phyloP scores from a whole-genome alignment of 2,113 vertebrate genomes.

The Podarcis muralis region DNA sequence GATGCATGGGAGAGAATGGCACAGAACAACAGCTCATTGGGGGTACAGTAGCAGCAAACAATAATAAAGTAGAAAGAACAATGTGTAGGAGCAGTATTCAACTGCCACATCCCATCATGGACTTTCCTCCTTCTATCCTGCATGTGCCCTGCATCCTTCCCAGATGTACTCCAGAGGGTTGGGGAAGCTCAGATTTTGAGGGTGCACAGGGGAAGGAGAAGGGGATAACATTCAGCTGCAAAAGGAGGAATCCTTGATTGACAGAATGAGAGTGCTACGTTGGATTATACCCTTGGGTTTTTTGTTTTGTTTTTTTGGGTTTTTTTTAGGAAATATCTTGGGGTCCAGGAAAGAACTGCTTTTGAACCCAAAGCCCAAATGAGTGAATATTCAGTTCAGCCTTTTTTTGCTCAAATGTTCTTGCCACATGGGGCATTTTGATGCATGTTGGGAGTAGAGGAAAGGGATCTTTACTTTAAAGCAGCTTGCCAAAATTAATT shows the following conservation, averaged over 20 bases:
- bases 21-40: background rate
- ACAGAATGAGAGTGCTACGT: too few relatives aligned
- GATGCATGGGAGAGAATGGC: background rate
- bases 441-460: background rate
- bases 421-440: background rate
- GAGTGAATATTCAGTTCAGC: background rate
- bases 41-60: background rate
- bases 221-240: too few relatives aligned
- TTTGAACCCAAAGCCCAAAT: background rate
- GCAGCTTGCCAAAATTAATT: background rate
- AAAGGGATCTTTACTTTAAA: background rate
- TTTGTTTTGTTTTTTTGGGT: background rate
- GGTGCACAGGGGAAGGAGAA: too few relatives aligned
- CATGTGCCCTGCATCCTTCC: too few relatives aligned
- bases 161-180: too few relatives aligned
- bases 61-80: background rate
- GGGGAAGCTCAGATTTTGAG: too few relatives aligned
- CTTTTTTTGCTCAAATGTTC: rapidly evolving
- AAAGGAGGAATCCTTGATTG: too few relatives aligned
- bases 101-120: too few relatives aligned
- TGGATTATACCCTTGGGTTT: too few relatives aligned
- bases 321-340: background rate
- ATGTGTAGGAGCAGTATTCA: background rate
- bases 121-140: too few relatives aligned
- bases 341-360: background rate